Evolutionary conservation across 2,113 vertebrate genomes (phyloP).

Genomic region (Petroica traversi): DNA sequence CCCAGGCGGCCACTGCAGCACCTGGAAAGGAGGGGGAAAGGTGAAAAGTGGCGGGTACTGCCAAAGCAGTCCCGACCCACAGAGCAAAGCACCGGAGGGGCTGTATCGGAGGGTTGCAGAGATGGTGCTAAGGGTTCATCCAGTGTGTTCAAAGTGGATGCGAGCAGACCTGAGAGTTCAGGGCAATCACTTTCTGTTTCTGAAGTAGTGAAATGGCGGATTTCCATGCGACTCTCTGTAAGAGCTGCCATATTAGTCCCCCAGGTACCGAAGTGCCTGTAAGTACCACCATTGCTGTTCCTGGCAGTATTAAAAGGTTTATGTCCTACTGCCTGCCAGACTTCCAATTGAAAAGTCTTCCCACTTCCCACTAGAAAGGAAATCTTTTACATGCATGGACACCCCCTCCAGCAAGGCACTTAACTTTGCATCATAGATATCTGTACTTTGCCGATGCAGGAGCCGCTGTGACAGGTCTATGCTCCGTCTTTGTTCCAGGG

Average conservation of each 20-base stretch:
- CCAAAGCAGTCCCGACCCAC: no score
- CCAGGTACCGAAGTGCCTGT: fast-evolving
- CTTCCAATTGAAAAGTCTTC: not conserved
- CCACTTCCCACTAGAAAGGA: not conserved
- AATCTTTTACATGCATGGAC: not conserved
- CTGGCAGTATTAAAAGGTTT: not conserved
- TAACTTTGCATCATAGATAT: not conserved
- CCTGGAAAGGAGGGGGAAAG: no score
- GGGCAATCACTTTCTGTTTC: no score
- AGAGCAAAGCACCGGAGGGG: no score
- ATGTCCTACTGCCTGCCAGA: not conserved
- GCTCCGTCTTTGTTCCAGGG: not conserved
- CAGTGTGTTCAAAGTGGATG: no score
- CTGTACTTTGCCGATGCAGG: not conserved
- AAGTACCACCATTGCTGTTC: no score
- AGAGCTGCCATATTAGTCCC: not conserved
- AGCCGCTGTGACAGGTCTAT: not conserved
- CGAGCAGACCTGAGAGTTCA: no score
- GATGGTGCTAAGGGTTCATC: no score
- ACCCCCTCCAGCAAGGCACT: not conserved
- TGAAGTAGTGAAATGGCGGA: no score
- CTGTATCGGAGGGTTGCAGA: no score
- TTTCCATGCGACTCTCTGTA: not conserved
- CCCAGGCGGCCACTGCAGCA: no score
- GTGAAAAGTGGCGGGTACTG: no score